These are phyloP conservation scores for Gasterosteus aculeatus DNA, from an alignment of 2,113 vertebrate genomes.

Conservation along the genomic window DNA sequence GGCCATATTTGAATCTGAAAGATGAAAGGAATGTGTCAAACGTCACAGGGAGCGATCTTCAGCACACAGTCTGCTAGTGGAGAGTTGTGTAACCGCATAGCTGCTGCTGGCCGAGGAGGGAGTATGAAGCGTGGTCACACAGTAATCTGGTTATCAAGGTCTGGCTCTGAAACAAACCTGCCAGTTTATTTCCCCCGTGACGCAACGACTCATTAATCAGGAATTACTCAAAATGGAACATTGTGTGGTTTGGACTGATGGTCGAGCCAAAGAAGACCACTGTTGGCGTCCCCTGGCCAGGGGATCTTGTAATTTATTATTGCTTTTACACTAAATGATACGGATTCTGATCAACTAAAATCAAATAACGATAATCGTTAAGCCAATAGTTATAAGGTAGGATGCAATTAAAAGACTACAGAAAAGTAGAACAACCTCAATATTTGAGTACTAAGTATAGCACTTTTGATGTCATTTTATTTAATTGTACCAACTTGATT, in stretches of 20 bases:
- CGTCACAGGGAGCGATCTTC: constrained; percentile 27
- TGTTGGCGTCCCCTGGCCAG: not conserved
- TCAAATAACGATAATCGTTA: not conserved
- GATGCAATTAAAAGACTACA: not conserved
- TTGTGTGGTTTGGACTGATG: not conserved
- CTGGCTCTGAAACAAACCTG: constrained; percentile 32
- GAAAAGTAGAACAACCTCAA: not conserved
- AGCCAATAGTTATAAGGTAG: not conserved
- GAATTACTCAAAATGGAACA: not conserved
- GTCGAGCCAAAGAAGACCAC: not conserved
- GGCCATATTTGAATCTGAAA: constrained; percentile 29
- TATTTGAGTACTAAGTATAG: not conserved
- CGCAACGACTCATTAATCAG: not conserved
- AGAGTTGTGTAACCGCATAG: constrained; percentile 39
- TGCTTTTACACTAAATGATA: not conserved
- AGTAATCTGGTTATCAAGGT: constrained; percentile 62
- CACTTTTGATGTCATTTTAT: not conserved
- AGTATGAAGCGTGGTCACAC: constrained; percentile 35
- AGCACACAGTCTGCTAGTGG: not conserved
- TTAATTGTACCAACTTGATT: not conserved
- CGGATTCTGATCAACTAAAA: not conserved
- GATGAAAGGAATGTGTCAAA: constrained; percentile 42
- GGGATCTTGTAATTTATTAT: not conserved
- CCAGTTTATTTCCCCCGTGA: constrained; percentile 20
- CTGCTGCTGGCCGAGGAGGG: constrained; percentile 30